These are phyloP conservation scores for Ceyx erithaca DNA, from an alignment of 2,797 vertebrate genomes.

Conservation along the genomic window DNA sequence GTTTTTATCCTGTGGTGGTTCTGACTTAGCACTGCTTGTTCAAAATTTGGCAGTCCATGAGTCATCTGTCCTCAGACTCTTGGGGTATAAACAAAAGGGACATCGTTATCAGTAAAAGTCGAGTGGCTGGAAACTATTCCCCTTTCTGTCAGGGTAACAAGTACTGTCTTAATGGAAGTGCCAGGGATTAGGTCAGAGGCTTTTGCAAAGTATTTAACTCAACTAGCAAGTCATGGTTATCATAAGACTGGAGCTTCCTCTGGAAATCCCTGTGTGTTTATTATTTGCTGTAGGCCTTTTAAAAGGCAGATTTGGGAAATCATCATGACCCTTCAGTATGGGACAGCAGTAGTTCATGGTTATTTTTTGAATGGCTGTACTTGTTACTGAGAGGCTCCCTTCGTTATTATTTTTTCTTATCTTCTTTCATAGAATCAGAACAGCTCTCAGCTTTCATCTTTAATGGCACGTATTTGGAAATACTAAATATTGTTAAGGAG, in stretches of 20 bases:
- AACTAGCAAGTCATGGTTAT: not conserved
- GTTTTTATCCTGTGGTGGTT: not conserved
- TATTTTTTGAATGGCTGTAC: not conserved
- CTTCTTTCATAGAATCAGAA: not conserved
- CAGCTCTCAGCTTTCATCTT: not conserved
- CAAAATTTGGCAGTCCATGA: constrained; percentile 40
- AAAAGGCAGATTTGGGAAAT: not conserved
- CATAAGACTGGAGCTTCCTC: constrained; percentile 3
- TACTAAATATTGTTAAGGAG: not conserved
- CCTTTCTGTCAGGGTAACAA: constrained; percentile 77
- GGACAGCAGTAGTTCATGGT: not conserved
- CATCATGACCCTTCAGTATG: not conserved
- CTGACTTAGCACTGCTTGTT: constrained; percentile 27
- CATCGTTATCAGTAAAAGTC: constrained; percentile 48
- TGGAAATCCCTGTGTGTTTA: constrained; percentile 15
- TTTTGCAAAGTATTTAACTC: constrained; percentile 19
- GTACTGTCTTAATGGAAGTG: constrained; percentile 75
- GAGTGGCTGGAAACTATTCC: constrained; percentile 64
- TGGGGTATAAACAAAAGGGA: constrained; percentile 42
- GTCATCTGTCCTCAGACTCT: not conserved
- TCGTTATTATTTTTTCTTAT: not conserved
- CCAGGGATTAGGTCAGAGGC: constrained; percentile 74
- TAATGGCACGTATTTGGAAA: not conserved
- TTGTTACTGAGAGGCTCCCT: not conserved
- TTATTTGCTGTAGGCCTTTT: not conserved